These are phyloP conservation scores for Epizoanthus stellaris DNA, from an alignment of 92 coral and sea anemone species.

Conservation along the genomic window DNA sequence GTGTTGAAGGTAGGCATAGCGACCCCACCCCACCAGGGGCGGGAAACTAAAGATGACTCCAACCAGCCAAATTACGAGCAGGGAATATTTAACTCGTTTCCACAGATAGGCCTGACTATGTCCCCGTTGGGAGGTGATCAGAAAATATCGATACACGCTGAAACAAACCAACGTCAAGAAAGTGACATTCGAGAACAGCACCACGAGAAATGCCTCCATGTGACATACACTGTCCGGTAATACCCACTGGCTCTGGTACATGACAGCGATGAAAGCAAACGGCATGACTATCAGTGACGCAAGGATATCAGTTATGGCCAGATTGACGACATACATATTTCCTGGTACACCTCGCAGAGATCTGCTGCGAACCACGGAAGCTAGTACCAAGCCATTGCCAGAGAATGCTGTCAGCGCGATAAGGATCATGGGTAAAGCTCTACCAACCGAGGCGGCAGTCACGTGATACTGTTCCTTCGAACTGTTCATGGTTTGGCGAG, in stretches of 20 bases:
- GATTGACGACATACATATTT: constrained; percentile 72
- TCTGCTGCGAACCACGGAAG: constrained; percentile 68
- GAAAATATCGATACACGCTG: constrained; percentile 69
- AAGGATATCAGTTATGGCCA: constrained; percentile 76
- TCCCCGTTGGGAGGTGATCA: constrained; percentile 69
- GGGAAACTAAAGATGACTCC: constrained; percentile 52
- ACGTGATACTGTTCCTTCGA: constrained; percentile 24
- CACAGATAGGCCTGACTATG: constrained; percentile 54
- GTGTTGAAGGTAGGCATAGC: constrained; percentile 49
- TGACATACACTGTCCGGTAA: constrained; percentile 64
- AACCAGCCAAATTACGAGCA: constrained; percentile 66
- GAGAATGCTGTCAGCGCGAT: constrained; percentile 70
- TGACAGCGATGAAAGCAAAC: constrained; percentile 59
- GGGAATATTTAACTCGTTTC: constrained; percentile 57
- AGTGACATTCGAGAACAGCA: constrained; percentile 66
- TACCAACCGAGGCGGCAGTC: constrained; percentile 57
- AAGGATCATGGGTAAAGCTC: constrained; percentile 75
- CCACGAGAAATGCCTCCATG: constrained; percentile 64
- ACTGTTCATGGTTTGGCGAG: constrained; percentile 3
- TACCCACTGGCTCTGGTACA: constrained; percentile 58
- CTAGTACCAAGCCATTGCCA: constrained; percentile 70
- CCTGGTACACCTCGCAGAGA: constrained; percentile 71
- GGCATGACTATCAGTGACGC: constrained; percentile 72
- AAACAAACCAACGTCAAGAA: constrained; percentile 65
- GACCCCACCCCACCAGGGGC: constrained; percentile 76